Conservation (phyloP, 23 tunicate genomes). For the Trididemnum nubilum region DNA sequence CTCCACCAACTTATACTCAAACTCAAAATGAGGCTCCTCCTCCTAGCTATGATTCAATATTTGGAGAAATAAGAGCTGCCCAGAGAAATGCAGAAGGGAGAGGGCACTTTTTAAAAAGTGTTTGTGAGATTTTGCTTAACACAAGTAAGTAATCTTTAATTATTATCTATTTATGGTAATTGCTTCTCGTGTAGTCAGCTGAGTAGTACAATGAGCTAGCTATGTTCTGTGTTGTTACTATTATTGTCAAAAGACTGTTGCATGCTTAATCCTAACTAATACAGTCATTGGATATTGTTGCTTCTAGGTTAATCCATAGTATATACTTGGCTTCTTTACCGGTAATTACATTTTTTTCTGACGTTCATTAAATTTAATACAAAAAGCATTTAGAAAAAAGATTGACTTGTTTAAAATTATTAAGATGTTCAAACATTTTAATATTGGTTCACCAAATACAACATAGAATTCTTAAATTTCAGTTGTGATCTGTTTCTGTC, state of each 20-base stretch:
- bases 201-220: background rate
- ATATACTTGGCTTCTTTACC: too few relatives aligned
- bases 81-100: conserved; percentile 43
- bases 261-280: background rate
- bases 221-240: too few relatives aligned
- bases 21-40: conserved; percentile 80
- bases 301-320: too few relatives aligned
- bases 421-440: too few relatives aligned
- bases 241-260: background rate
- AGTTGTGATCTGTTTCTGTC: too few relatives aligned
- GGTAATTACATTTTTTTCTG: too few relatives aligned
- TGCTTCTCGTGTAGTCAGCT: background rate
- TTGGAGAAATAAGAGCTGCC: conserved; percentile 76
- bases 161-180: background rate
- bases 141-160: conserved; percentile 69
- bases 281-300: too few relatives aligned
- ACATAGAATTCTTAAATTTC: too few relatives aligned
- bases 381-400: too few relatives aligned
- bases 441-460: too few relatives aligned
- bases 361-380: too few relatives aligned
- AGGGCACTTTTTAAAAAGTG: conserved; percentile 64
- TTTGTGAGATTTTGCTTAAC: conserved; percentile 54
- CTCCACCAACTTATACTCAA: conserved; percentile 73
- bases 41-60: conserved; percentile 75
- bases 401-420: too few relatives aligned